phyloP scores from a whole-genome alignment of 2,797 vertebrate genomes.

The Diceros bicornis region DNA sequence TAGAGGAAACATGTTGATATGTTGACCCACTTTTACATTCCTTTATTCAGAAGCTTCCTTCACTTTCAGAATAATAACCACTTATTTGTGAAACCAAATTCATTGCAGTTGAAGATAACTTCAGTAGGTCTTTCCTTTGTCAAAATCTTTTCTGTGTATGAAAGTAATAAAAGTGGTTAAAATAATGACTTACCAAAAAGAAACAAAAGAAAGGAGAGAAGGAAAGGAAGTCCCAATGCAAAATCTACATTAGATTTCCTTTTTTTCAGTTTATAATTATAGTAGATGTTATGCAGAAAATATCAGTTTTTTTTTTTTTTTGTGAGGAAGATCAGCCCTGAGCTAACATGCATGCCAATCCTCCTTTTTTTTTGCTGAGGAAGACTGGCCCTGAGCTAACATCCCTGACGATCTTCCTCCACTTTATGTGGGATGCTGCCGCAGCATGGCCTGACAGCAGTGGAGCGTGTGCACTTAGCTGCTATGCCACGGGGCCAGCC shows the following conservation, averaged over 20 bases:
- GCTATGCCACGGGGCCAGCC: too few relatives aligned
- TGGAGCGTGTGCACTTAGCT: too few relatives aligned
- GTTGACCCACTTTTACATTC: conserved; percentile 79
- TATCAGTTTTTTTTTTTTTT: conserved; percentile 19
- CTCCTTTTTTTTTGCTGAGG: too few relatives aligned
- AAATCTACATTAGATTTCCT: neutral
- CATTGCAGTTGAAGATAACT: conserved; percentile 63
- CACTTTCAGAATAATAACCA: conserved; percentile 80
- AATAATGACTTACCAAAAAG: neutral
- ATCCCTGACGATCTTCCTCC: too few relatives aligned
- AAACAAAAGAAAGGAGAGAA: neutral
- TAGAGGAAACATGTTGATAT: conserved; percentile 76
- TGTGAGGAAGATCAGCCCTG: too few relatives aligned
- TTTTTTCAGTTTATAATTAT: conserved; percentile 24
- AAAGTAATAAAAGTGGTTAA: conserved; percentile 1
- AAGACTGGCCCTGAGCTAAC: too few relatives aligned
- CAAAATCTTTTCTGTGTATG: neutral
- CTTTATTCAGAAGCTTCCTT: conserved; percentile 80
- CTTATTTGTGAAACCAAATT: conserved; percentile 74
- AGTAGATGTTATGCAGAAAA: conserved; percentile 41
- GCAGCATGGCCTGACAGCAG: too few relatives aligned
- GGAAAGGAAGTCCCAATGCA: neutral
- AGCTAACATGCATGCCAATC: too few relatives aligned
- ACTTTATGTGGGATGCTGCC: too few relatives aligned
- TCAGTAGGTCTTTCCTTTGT: conserved; percentile 37